Base-by-base conservation (phyloP, 1,140 invertebrate species). In the Ctenoplectra terminalis region DNA sequence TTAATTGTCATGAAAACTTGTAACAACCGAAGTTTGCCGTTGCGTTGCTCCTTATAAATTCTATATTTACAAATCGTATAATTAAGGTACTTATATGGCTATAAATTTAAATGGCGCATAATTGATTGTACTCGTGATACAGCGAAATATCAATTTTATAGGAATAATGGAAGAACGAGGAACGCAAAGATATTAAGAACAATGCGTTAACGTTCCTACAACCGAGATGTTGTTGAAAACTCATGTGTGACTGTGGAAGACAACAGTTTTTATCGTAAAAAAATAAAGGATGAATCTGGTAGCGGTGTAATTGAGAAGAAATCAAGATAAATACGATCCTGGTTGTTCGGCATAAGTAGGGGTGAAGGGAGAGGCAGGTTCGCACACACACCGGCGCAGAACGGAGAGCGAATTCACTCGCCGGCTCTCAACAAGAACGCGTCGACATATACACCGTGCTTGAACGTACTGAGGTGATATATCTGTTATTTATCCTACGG, bases 361-460 rank as follows among this genome's bases (percentile, higher is more conserved):
- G 84, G 67, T 23, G 87, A 83, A 75, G 67, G 82, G 76, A 80
- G 80, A 84, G 81, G 76, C 69, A 74, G 82, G 82, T 87, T 87
- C 82, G 84, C 86, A 58, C 78, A 78, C 74, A 88, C 79, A 86
- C 74, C 82, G 86, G 84, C 79, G 85, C 79, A 87, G 75, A 72
- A 67, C 81, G 73, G 54, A 66, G 85, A 84, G 81, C 84, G 87
- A 90, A 87, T 83, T 88, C 89, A 89, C 87, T 90, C 89, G 89
- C 91, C 91, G 89, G 89, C 85, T 90, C 82, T 50, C 73, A 90
- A 87, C 89, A 89, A 88, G 90, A 92, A 92, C 88, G 90, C 90
- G 86, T 89, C 88, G 90, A 91, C 88, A 87, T 89, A 89, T 86
- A 88, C 88, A 87, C 82, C 87, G 88, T 87, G 87, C 87, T 84